Evolutionary conservation across 1,140 invertebrate genomes (phyloP), one percentile per base, ranked within the genome.

Genomic region (Bombus confusus): DNA sequence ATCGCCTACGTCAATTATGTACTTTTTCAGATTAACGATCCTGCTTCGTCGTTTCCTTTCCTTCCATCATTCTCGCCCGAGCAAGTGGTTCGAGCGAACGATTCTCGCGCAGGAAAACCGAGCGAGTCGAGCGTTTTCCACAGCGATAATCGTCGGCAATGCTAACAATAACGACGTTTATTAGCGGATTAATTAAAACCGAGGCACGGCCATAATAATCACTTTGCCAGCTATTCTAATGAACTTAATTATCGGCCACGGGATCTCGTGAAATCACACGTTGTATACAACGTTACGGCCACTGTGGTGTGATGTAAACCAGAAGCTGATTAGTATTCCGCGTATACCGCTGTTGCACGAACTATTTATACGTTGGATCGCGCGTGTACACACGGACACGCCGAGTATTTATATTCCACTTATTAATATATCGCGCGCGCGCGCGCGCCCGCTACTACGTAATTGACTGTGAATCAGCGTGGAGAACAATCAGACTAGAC

Each of bases 271-370:
- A 73, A 85, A 89, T 88, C 88, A 47, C 87, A 83, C 88, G 86
- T 81, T 89, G 72, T 76, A 64, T 41, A 76, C 84, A 88, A 75
- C 75, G 81, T 79, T 79, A 47, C 80, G 76, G 72, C 52, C 75
- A 81, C 39, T 22, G 41, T 18, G 69, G 37, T 73, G 59, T 76
- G 88, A 89, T 89, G 88, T 88, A 89, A 89, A 89, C 87, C 79
- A 76, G 69, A 41, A 28, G 68, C 87, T 89, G 88, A 89, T 89
- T 89, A 88, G 88, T 89, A 89, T 89, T 86, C 87, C 62, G 64
- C 28, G 74, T 72, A 66, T 47, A 52, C n/a, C 64, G 59, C 28
- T 3, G 47, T 69, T 34, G 41, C 80, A 22, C 52, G 39, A 22
- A 68, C 73, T 80, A 84, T 84, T 84, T 84, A 71, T 79, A 80